Evolutionary conservation across 2,888 invertebrate genomes (phyloP), one percentile per base, ranked within the genome.

Genomic region (Xylota segnis): DNA sequence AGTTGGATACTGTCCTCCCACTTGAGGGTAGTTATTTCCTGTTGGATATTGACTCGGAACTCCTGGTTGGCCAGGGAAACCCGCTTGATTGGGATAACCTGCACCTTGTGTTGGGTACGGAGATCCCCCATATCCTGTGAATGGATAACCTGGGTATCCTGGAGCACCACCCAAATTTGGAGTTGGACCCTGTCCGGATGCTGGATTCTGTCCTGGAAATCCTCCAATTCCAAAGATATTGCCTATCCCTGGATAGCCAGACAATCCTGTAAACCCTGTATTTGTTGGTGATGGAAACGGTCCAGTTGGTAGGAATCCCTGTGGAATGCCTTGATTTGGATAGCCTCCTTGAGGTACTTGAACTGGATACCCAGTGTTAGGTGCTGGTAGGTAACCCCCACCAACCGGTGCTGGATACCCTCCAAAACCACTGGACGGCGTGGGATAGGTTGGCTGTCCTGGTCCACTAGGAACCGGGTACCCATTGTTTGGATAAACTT

Each of bases 361-460:
- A 1, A 9, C 47, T 12, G 75, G 78, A 12, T 47, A 61, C 52
- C 72, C 63, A 77, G 18, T 50, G 23, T 12, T 66, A 16, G 74
- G 68, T 27, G 75, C 83, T 5, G 87, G 88, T 14, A 78, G 83
- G 6, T 88, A 88, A 5, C 90, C 89, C 5, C 88, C 88, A 37
- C 75, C 70, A 9, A 81, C 83, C 0, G 52, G 29, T 16, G 87
- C 82, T 68, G 88, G 90, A 66, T 89, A 89, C 0, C 70, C 83
- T 56, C 52, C 90, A 4, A 86, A 56, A 47, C 78, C 52, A 14
- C 54, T 54, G 2, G 72, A 50, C 5, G 47, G 56, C 1, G 79
- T 43, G 2, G 88, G 89, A 72, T 79, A 89, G 40, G 87, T 79
- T n/a, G 77, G 68, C 65, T 83, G 88, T 9, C 88, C 89, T 58